Conservation (phyloP, 2,113 vertebrate species). For the Mixornis gularis region DNA sequence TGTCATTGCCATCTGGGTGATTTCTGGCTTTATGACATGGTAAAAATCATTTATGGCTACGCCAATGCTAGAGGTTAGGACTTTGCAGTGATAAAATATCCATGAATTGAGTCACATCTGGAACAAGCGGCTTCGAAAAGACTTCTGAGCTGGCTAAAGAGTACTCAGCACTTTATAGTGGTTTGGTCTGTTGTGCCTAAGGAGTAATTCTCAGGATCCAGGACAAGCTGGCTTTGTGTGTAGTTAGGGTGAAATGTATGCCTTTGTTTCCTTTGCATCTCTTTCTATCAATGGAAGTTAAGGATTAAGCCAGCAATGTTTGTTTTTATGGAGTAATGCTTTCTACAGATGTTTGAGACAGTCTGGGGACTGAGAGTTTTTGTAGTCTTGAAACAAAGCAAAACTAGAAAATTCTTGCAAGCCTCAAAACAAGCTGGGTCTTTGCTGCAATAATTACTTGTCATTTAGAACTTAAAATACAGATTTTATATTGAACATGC, state of each 20-base stretch:
- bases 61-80: not conserved
- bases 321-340: not conserved
- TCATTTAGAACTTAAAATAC: not conserved
- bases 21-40: conserved; percentile 55
- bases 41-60: conserved; percentile 57
- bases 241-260: not conserved
- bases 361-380: not conserved
- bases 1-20: conserved; percentile 20
- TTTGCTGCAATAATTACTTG: not conserved
- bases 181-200: not conserved
- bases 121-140: not conserved
- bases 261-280: not conserved
- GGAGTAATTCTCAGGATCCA: not conserved
- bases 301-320: not conserved
- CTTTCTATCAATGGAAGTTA: conserved; percentile 11
- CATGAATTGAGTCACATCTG: not conserved
- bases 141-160: not conserved
- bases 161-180: not conserved
- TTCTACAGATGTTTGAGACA: not conserved
- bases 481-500: not conserved
- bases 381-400: not conserved
- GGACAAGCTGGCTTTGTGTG: not conserved
- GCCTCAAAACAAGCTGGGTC: not conserved
- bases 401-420: not conserved
- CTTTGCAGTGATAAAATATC: conserved; percentile 27